Conservation (phyloP, 2,797 vertebrate species). For the Orientallactaga sibirica region DNA sequence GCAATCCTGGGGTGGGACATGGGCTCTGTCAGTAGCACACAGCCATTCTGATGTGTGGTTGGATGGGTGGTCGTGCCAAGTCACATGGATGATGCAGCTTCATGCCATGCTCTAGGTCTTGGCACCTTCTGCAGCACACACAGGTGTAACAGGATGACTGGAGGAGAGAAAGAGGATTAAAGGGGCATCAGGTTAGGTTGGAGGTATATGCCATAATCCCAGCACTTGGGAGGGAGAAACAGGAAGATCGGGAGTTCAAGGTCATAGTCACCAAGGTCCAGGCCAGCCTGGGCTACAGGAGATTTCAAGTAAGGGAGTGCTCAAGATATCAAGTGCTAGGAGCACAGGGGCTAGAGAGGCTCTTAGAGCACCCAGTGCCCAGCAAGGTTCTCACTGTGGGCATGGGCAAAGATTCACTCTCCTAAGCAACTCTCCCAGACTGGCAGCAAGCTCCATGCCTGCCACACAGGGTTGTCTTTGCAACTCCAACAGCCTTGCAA, state of each 20-base stretch:
- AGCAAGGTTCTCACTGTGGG: fast-evolving
- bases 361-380: fast-evolving
- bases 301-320: no score
- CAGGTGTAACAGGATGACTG: neutral
- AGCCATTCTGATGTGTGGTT: neutral
- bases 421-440: neutral
- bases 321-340: neutral
- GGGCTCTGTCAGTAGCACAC: neutral
- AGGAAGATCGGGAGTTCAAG: no score
- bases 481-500: neutral
- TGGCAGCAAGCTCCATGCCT: neutral
- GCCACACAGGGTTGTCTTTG: no score
- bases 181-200: neutral
- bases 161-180: neutral
- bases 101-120: no score
- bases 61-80: neutral
- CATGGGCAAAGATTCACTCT: neutral
- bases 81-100: neutral
- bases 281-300: no score
- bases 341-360: neutral
- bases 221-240: neutral
- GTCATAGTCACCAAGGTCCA: no score
- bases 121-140: neutral
- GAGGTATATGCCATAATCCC: neutral
- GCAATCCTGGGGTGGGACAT: neutral